Evolutionary conservation across 2,797 vertebrate genomes (phyloP), one percentile per base, ranked within the genome.

Genomic region (Sebastes cheni): DNA sequence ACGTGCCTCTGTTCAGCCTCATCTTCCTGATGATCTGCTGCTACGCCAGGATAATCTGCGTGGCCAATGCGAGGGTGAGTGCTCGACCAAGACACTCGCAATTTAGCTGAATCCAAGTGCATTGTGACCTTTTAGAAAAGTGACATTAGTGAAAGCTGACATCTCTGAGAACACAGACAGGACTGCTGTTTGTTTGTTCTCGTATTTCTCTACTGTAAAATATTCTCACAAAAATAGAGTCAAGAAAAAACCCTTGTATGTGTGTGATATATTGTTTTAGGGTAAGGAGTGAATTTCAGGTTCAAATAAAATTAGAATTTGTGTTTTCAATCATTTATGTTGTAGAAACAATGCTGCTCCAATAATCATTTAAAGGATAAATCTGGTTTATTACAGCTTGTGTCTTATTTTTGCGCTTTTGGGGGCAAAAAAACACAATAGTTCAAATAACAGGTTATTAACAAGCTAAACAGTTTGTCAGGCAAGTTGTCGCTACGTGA

Each of bases 1-100:
- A 94, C 83, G 91, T 96, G 88, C 96, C 96, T 60, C 93, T 97
- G 86, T 97, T 96, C 93, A 94, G 91, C 87, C 95, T 97, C 91
- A 96, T 97, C 92, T 94, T 96, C 91, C 90, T 96, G 90, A 97
- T 96, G 95, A 96, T 95, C 91, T 94, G 95, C 92, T 96, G 96
- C 93, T 96, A 96, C 46, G 92, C 92, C 85, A 92, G 95, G 83
- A 96, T 97, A 90, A 97, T 97, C 92, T 97, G 92, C 70, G 95
- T 97, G 87, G 94, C 96, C 92, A 96, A 95, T 81, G 50, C 92
- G 75, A 94, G 95, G 91, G 96, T 96, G 86, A 95, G 95, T 93
- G 42, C 29, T 73, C 52, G 4, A 72, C 13, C 9, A 16, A 74
- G 65, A 77, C 27, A 5, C 14, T 2, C 25, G 58, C 74, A 75